Evolutionary conservation across 2,797 vertebrate genomes (phyloP).

Genomic region (Aplochiton taeniatus): DNA sequence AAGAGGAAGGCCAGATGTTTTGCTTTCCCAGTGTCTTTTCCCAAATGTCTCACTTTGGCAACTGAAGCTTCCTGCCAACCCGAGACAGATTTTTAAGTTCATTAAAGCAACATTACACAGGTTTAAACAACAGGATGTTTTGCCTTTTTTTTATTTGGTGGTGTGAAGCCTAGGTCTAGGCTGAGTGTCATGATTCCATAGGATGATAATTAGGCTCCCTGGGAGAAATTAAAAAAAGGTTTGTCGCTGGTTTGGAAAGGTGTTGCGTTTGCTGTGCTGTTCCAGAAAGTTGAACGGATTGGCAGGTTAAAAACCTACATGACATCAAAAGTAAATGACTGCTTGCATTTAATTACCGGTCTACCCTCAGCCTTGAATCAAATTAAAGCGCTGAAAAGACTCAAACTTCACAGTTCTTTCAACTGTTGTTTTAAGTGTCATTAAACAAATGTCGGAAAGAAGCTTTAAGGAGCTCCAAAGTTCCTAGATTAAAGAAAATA

Average conservation of each 20-base stretch:
- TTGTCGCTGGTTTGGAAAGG: not conserved
- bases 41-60: constrained; percentile 50
- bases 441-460: not conserved
- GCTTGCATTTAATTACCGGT: too few relatives aligned
- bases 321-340: too few relatives aligned
- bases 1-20: constrained; percentile 67
- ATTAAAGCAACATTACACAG: constrained; percentile 45
- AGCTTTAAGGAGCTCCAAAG: not conserved
- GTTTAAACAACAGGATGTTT: constrained; percentile 22
- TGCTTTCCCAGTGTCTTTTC: constrained; percentile 53
- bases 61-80: constrained; percentile 52
- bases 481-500: not conserved
- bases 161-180: constrained; percentile 11
- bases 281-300: not conserved
- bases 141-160: not conserved
- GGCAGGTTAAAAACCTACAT: not conserved
- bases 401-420: too few relatives aligned
- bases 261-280: not conserved
- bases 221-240: not conserved
- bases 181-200: not conserved
- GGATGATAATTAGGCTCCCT: constrained; percentile 3
- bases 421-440: too few relatives aligned
- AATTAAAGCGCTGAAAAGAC: too few relatives aligned
- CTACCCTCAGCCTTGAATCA: too few relatives aligned
- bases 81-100: constrained; percentile 48